Evolutionary conservation across 2,113 vertebrate species (phyloP).

Genomic region (Brienomyrus brachyistius): DNA sequence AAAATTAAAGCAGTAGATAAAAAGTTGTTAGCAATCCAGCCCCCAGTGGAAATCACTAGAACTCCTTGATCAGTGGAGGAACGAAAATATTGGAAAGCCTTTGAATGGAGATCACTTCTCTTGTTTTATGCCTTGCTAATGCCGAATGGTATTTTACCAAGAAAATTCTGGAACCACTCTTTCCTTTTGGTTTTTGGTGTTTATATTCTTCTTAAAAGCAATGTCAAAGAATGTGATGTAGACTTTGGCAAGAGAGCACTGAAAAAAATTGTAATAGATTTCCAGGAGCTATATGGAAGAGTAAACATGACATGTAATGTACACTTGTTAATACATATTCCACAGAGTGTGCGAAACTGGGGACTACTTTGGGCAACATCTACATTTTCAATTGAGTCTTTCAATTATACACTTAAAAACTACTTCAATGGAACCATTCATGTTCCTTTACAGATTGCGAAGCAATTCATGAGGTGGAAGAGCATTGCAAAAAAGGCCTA

Average conservation of each 20-base stretch:
- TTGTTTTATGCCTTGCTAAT: conserved; percentile 29
- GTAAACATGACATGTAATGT: conserved; percentile 25
- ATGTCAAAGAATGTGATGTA: too few relatives aligned
- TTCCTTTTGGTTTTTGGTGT: too few relatives aligned
- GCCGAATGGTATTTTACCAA: conserved; percentile 14
- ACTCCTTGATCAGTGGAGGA: conserved; percentile 21
- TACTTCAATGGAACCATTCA: conserved; percentile 27
- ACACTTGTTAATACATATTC: conserved; percentile 28
- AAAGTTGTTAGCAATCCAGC: conserved; percentile 10
- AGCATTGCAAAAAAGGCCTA: conserved; percentile 14
- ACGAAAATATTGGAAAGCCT: conserved; percentile 28
- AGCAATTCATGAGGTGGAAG: conserved; percentile 10
- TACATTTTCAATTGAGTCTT: too few relatives aligned
- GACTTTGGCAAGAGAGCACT: too few relatives aligned
- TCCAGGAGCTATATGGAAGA: too few relatives aligned
- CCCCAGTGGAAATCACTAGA: conserved; percentile 24
- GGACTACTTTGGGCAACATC: conserved; percentile 24
- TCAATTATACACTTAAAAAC: conserved; percentile 16
- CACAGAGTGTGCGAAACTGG: conserved; percentile 27
- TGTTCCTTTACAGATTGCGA: conserved; percentile 23
- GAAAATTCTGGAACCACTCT: conserved; percentile 23
- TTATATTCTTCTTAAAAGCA: too few relatives aligned
- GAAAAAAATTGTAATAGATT: too few relatives aligned
- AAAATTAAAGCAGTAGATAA: conserved; percentile 16
- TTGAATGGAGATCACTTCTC: conserved; percentile 27